A percentile compares a stretch with the other conserved stretches of the same genome.
Evolutionary conservation across 2,797 vertebrate genomes (phyloP).

Genomic region (Podarcis siculus): DNA sequence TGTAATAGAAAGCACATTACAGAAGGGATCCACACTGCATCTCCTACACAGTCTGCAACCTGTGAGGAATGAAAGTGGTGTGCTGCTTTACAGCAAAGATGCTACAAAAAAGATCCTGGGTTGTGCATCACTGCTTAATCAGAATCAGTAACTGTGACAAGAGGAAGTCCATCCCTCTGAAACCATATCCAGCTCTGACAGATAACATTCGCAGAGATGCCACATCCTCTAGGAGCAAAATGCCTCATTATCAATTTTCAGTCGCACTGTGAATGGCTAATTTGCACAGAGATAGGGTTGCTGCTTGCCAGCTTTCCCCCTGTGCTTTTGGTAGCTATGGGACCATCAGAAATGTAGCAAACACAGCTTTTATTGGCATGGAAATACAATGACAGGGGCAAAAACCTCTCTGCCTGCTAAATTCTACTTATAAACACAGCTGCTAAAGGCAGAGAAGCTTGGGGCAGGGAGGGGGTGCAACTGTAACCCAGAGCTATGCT

Average conservation of each 20-base stretch:
- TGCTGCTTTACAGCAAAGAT: not conserved
- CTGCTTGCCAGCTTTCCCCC: accelerated
- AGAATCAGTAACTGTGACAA: slow-evolving; percentile 61
- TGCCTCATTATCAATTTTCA: not conserved
- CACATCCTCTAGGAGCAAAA: not conserved
- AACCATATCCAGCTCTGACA: slow-evolving; percentile 29
- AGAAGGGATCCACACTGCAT: slow-evolving; percentile 55
- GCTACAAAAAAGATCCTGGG: not conserved
- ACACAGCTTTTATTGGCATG: not conserved
- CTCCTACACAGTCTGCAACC: slow-evolving; percentile 37
- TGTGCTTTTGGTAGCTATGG: not conserved
- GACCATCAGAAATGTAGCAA: not conserved
- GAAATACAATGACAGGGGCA: not conserved
- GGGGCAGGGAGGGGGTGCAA: not conserved
- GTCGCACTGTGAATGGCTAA: accelerated
- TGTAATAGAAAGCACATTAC: slow-evolving; percentile 25
- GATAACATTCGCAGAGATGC: not conserved
- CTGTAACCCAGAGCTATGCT: not conserved
- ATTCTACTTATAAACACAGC: not conserved
- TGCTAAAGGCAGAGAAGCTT: not conserved
- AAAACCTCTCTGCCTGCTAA: not conserved
- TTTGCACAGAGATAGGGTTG: not conserved
- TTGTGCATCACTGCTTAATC: slow-evolving; percentile 33
- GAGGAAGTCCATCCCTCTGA: not conserved
- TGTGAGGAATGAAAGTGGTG: not conserved